Evolutionary conservation across 2,888 invertebrate species (phyloP).

Genomic region (Amblyjoppa fuscipennis): DNA sequence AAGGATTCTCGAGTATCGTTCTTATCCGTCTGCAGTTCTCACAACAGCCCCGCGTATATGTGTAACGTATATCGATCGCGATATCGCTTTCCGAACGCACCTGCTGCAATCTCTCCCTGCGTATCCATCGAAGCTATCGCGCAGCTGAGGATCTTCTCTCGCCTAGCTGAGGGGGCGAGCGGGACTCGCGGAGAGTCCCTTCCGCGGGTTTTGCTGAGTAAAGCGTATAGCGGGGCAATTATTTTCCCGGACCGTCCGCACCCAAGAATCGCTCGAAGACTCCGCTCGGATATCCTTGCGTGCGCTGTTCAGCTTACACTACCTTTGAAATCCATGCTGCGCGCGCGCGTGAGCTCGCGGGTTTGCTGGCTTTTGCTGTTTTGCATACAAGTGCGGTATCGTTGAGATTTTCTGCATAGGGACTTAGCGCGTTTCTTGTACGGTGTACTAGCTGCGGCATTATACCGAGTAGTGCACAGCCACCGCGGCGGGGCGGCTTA

Average conservation of each 20-base stretch:
- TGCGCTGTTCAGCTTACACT: slow-evolving; percentile 41
- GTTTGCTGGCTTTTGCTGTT: slow-evolving; percentile 54
- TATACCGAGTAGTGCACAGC: slow-evolving; percentile 72
- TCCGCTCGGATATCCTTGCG: slow-evolving; percentile 51
- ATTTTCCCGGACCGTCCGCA: slow-evolving; percentile 55
- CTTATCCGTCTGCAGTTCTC: slow-evolving; percentile 56
- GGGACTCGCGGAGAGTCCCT: slow-evolving; percentile 1
- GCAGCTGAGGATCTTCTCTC: slow-evolving; percentile 61
- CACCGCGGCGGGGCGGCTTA: slow-evolving; percentile 75
- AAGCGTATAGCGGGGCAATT: slow-evolving; percentile 63
- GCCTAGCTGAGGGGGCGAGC: not conserved
- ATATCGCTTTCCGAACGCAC: slow-evolving; percentile 64
- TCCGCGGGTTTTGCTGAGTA: slow-evolving; percentile 51
- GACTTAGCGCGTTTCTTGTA: slow-evolving; percentile 33
- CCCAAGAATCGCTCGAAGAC: slow-evolving; percentile 18
- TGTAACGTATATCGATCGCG: slow-evolving; percentile 55
- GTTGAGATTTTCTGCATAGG: slow-evolving; percentile 60
- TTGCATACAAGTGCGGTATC: slow-evolving; percentile 66
- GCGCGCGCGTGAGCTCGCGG: slow-evolving; percentile 49
- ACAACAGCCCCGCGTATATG: slow-evolving; percentile 58
- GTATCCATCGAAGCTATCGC: slow-evolving; percentile 42
- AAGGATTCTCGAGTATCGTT: slow-evolving; percentile 59
- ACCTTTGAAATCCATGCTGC: slow-evolving; percentile 60
- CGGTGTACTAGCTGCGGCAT: slow-evolving; percentile 72
- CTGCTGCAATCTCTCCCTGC: slow-evolving; percentile 49